Conservation (phyloP, 2,113 vertebrate genomes). For the Prionailurus bengalensis region DNA sequence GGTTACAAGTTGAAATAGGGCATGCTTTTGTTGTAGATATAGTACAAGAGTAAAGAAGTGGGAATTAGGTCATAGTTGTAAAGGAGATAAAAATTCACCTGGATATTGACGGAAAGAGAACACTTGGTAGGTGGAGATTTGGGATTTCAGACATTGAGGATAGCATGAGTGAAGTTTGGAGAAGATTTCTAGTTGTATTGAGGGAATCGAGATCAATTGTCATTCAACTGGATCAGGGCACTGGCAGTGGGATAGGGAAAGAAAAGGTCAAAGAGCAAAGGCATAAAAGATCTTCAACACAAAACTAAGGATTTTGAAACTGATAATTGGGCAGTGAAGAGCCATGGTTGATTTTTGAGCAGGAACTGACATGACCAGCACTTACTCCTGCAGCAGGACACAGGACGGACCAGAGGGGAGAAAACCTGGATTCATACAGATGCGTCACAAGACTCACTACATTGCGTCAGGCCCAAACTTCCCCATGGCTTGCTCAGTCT, state of each 20-base stretch:
- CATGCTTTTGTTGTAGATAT: background rate
- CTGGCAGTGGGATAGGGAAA: background rate
- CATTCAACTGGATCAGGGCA: background rate
- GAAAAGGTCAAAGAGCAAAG: background rate
- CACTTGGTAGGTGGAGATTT: background rate
- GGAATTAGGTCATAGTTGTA: background rate
- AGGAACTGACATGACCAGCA: background rate
- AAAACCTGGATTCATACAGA: background rate
- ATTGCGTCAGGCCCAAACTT: background rate
- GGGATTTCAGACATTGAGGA: background rate
- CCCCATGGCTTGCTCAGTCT: background rate
- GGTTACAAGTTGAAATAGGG: background rate
- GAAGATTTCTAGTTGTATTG: background rate
- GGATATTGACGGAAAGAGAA: background rate
- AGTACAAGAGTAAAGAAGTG: background rate
- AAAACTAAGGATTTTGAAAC: background rate
- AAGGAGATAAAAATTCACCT: constrained; percentile 14
- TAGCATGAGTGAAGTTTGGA: background rate
- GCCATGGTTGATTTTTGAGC: background rate
- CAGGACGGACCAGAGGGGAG: background rate
- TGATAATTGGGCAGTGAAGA: background rate
- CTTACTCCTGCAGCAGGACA: background rate
- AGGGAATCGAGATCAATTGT: background rate
- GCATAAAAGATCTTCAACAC: background rate
- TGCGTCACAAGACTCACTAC: background rate